Conservation (phyloP, 2,888 invertebrate species). For the Camptogramma bilineatum region DNA sequence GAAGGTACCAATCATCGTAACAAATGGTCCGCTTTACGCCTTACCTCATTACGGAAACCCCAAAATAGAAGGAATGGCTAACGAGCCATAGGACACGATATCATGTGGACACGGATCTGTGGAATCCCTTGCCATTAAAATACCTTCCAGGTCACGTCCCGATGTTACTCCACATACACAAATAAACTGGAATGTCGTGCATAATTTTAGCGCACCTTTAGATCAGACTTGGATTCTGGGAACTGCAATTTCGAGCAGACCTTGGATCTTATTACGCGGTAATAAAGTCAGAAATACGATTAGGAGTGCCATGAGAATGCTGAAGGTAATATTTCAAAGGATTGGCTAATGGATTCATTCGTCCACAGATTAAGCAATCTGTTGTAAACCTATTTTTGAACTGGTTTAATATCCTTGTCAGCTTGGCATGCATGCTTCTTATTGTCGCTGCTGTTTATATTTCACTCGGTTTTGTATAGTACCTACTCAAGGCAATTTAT, state of each 20-base stretch:
- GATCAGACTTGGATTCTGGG: conserved; percentile 41
- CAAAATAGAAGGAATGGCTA: conserved; percentile 27
- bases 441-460: too few species aligned
- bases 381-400: background rate
- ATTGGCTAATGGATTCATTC: conserved; percentile 21
- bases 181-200: conserved; percentile 71
- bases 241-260: conserved; percentile 31
- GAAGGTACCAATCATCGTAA: background rate
- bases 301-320: conserved; percentile 8
- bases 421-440: background rate
- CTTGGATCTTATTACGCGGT: conserved; percentile 25
- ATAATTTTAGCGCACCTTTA: conserved; percentile 64
- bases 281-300: conserved; percentile 26
- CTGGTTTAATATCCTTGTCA: conserved; percentile 2
- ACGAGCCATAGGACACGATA: conserved; percentile 35
- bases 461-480: too few species aligned
- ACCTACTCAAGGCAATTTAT: too few species aligned
- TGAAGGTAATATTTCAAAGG: conserved; percentile 28
- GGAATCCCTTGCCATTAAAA: conserved; percentile 48
- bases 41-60: conserved; percentile 28
- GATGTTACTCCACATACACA: conserved; percentile 54
- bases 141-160: conserved; percentile 47
- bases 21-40: conserved; percentile 21
- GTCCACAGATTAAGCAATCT: conserved; percentile 18
- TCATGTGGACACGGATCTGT: conserved; percentile 25